A percentile compares a stretch with the other conserved stretches of the same genome.
These are phyloP conservation scores for Lycocorax pyrrhopterus DNA, from an alignment of 2,113 vertebrate species.

Conservation along the genomic window DNA sequence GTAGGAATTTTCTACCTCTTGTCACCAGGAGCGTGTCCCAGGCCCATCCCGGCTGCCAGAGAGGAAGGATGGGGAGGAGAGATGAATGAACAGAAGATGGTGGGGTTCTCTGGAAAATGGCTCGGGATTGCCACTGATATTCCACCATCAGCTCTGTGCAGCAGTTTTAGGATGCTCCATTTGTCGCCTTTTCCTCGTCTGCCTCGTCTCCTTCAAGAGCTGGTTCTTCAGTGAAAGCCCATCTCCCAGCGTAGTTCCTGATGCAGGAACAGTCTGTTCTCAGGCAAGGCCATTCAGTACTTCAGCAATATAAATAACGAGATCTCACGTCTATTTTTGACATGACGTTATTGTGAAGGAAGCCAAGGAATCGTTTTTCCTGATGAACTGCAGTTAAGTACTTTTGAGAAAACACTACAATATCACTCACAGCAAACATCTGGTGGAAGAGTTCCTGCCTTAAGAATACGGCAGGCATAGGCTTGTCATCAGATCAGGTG, in stretches of 20 bases:
- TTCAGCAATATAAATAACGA: slow-evolving; percentile 10
- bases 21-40: not conserved
- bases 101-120: not conserved
- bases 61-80: not conserved
- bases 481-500: not conserved
- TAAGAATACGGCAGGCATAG: not conserved
- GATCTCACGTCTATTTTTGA: slow-evolving; percentile 38
- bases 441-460: not conserved
- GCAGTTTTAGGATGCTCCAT: not conserved
- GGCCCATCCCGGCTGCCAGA: not conserved
- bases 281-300: not conserved
- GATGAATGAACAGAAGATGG: not conserved
- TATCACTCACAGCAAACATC: not conserved
- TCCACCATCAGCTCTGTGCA: fast-evolving
- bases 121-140: not conserved
- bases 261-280: not conserved
- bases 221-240: not conserved
- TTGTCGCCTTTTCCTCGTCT: not conserved
- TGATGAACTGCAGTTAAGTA: not conserved
- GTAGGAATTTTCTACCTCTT: not conserved
- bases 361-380: not conserved
- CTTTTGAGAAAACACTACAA: not conserved
- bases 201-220: not conserved
- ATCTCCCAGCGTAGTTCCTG: not conserved
- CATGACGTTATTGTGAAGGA: not conserved